phyloP scores from a whole-genome alignment of 1,140 invertebrate genomes.

The Frieseomelitta varia region DNA sequence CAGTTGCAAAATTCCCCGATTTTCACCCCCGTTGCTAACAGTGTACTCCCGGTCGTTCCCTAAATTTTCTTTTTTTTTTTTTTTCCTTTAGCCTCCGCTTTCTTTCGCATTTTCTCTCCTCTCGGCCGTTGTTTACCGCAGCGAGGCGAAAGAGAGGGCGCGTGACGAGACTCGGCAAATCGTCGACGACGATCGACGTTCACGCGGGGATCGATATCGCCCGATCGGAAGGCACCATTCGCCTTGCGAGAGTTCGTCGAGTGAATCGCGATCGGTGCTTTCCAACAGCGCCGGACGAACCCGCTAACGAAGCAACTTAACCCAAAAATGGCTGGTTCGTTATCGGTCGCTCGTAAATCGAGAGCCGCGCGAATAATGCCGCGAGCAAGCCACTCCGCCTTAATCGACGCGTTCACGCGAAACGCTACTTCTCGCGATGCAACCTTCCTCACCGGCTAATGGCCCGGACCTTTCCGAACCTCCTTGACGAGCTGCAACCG shows the following conservation, averaged over 20 bases:
- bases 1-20: neutral
- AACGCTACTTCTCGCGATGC: neutral
- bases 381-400: constrained; percentile 4
- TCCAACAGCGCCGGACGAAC: neutral
- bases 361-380: constrained; percentile 27
- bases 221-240: neutral
- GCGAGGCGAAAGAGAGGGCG: constrained; percentile 27
- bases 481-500: neutral
- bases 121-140: constrained; percentile 43
- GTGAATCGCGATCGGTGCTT: neutral
- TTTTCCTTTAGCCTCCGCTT: neutral
- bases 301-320: constrained; percentile 32
- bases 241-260: too few species aligned
- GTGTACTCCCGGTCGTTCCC: neutral
- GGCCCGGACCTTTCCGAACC: neutral
- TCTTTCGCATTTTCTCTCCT: constrained; percentile 10
- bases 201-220: neutral
- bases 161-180: neutral
- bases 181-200: constrained; percentile 17
- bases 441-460: neutral
- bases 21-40: neutral
- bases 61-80: neutral
- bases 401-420: constrained; percentile 45
- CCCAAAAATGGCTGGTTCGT: constrained; percentile 25
- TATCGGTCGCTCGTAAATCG: constrained; percentile 35